A percentile compares a stretch with the other conserved stretches of the same genome.
Conservation (phyloP, 2,113 vertebrate species). For the Dipodomys merriami region DNA sequence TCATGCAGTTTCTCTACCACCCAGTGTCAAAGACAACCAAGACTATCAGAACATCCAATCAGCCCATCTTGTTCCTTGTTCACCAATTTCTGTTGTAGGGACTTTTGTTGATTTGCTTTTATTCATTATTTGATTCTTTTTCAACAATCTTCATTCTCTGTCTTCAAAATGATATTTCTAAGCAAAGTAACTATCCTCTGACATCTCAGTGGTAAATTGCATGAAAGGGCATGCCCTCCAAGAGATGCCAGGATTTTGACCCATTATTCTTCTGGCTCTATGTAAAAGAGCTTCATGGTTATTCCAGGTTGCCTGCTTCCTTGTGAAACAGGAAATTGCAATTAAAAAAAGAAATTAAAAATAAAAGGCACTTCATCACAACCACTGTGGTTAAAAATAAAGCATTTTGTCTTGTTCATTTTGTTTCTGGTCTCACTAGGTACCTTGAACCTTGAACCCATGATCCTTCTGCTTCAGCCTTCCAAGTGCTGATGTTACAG, state of each 20-base stretch:
- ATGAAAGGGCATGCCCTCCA: constrained; percentile 12
- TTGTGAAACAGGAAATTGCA: background rate
- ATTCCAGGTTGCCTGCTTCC: constrained; percentile 65
- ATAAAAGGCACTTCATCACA: background rate
- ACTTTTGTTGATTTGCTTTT: background rate
- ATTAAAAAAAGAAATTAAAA: background rate
- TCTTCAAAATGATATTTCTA: background rate
- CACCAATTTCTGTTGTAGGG: background rate
- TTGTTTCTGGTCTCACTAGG: no score
- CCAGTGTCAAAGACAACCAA: background rate
- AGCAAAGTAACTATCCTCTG: constrained; percentile 29
- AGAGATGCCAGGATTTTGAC: constrained; percentile 52
- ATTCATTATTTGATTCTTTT: constrained; percentile 41
- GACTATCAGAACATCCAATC: background rate
- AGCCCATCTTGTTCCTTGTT: background rate
- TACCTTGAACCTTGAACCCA: no score
- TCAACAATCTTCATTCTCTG: background rate
- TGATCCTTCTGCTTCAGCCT: no score
- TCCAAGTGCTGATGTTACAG: no score
- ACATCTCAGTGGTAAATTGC: constrained; percentile 63
- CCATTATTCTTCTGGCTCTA: constrained; percentile 56
- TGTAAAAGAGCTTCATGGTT: constrained; percentile 3
- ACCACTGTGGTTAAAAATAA: background rate
- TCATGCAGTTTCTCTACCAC: background rate
- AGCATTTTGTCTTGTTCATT: no score